These are phyloP conservation scores for Scaptodrosophila lebanonensis DNA, from an alignment of 1,140 invertebrate species.

Conservation along the genomic window DNA sequence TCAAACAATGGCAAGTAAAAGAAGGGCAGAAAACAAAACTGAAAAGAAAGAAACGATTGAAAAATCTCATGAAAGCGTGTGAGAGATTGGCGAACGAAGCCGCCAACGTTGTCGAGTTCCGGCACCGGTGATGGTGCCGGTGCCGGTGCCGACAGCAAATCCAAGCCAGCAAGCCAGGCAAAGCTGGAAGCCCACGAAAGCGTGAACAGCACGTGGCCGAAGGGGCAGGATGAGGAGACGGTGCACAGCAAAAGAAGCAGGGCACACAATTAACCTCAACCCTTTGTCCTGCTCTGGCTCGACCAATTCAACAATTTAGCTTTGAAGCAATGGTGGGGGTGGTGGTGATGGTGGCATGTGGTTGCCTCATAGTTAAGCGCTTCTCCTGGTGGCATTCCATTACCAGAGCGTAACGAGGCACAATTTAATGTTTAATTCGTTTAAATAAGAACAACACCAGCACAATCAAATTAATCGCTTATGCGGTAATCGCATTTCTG, in stretches of 20 bases:
- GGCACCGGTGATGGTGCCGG: too few relatives aligned
- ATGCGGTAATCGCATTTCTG: conserved; percentile 65
- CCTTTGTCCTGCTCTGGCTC: conserved; percentile 25
- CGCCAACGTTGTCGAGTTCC: conserved; percentile 15
- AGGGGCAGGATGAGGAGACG: not conserved
- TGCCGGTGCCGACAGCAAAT: too few relatives aligned
- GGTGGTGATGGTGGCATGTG: conserved; percentile 8
- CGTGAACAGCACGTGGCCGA: not conserved
- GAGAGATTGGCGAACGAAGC: conserved; percentile 18
- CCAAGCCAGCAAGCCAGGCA: conserved; percentile 21
- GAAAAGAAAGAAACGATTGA: conserved; percentile 26
- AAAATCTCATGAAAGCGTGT: conserved; percentile 31
- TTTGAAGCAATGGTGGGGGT: conserved; percentile 31
- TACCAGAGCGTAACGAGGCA: conserved; percentile 6
- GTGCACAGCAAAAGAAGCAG: not conserved
- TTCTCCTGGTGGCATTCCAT: not conserved
- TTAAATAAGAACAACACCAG: conserved; percentile 41
- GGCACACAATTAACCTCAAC: conserved; percentile 51
- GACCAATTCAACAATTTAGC: conserved; percentile 33
- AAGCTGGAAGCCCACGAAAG: conserved; percentile 5
- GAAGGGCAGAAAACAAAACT: not conserved
- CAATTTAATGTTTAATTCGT: conserved; percentile 60
- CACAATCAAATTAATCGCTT: conserved; percentile 66
- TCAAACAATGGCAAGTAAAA: conserved; percentile 9
- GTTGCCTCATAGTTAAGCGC: not conserved